Evolutionary conservation across 2,888 invertebrate genomes (phyloP).

Genomic region (Gerris lacustris): DNA sequence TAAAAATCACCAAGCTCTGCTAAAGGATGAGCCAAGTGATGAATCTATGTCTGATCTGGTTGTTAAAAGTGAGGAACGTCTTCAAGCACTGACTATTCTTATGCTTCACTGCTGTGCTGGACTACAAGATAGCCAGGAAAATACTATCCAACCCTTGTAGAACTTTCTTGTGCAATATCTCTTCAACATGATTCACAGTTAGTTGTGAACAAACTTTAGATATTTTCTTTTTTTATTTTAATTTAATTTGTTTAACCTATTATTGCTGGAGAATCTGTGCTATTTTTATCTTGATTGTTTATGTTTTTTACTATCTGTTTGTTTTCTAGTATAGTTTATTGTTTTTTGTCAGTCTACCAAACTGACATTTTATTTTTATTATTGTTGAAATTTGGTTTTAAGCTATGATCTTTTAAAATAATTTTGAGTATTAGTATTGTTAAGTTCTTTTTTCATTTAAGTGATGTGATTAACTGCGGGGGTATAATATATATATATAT

Average conservation of each 20-base stretch:
- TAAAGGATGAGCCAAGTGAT: conserved; percentile 38
- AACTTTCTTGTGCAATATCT: neutral
- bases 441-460: too few species aligned
- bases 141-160: neutral
- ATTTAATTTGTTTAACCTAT: neutral
- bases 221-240: neutral
- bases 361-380: too few species aligned
- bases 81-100: conserved; percentile 80
- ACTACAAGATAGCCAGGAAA: conserved; percentile 63
- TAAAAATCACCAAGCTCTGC: conserved; percentile 41
- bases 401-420: too few species aligned
- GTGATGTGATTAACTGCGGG: too few species aligned
- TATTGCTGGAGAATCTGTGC: too few species aligned
- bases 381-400: too few species aligned
- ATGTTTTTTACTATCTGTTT: too few species aligned
- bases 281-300: too few species aligned
- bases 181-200: neutral
- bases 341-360: too few species aligned
- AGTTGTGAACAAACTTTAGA: neutral
- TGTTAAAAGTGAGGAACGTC: conserved; percentile 65
- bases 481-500: too few species aligned
- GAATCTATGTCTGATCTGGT: conserved; percentile 40
- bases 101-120: conserved; percentile 93
- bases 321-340: too few species aligned
- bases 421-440: too few species aligned